A percentile compares a stretch with the other conserved stretches of the same genome.
Conservation (phyloP, 2,888 invertebrate species). For the Temnothorax rugatulus region DNA sequence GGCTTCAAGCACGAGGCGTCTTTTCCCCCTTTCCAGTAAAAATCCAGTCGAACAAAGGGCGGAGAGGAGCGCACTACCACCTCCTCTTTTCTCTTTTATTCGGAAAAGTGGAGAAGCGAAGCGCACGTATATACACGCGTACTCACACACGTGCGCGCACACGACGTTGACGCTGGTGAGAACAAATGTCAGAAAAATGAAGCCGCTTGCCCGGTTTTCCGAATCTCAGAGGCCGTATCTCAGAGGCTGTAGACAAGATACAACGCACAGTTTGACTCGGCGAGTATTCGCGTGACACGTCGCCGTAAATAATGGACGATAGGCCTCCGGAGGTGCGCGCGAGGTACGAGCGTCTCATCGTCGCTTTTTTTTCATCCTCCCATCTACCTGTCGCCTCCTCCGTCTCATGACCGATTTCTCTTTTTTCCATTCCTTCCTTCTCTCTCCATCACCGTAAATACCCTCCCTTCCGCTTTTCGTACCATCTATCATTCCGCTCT, state of each 20-base stretch:
- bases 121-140: neutral
- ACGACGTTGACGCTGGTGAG: conserved; percentile 54
- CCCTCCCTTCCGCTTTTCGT: conserved; percentile 24
- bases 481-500: conserved; percentile 54
- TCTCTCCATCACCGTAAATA: conserved; percentile 11
- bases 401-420: conserved; percentile 6
- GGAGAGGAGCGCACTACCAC: neutral
- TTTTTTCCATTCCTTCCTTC: conserved; percentile 11
- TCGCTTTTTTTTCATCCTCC: conserved; percentile 41
- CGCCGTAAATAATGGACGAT: conserved; percentile 64
- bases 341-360: neutral
- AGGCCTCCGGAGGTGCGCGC: conserved; percentile 28
- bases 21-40: conserved; percentile 24
- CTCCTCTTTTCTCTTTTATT: conserved; percentile 37
- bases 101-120: neutral
- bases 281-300: conserved; percentile 36
- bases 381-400: conserved; percentile 44
- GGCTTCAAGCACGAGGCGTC: conserved; percentile 29
- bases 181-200: conserved; percentile 76
- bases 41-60: conserved; percentile 48
- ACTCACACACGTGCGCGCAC: neutral
- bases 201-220: conserved; percentile 66
- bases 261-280: conserved; percentile 64
- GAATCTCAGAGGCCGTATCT: conserved; percentile 65
- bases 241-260: conserved; percentile 63